Base-by-base conservation (phyloP, 2,113 vertebrate genomes). In the Cariama cristata region DNA sequence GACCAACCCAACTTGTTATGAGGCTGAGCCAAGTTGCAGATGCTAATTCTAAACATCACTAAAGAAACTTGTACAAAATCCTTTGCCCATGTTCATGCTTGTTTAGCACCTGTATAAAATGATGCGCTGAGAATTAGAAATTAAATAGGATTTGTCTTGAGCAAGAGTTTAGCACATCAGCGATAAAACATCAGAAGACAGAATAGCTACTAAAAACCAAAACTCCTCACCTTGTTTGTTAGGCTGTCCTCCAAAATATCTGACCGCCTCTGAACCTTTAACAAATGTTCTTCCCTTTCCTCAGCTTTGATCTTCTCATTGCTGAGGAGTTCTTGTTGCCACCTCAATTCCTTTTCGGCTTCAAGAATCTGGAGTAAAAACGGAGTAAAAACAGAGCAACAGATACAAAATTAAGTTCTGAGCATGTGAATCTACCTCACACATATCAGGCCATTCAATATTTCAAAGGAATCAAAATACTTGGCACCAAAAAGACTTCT, bases 121-220 rank as follows among this genome's bases (percentile, higher is more conserved):
- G 1, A 38, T 1, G 2, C 0, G 0, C 20, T 12, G 20, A 59
- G 14, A 86, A 32, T 33, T 47, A 50, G n/a, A 67, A 81, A 3
- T 21, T 7, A 50, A 47, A 4, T 3, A 28, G 24, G 23, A 18
- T 35, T 82, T 74, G 20, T 66, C 20, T 33, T 52, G 17, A 75
- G 28, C 21, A 62, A 13, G 8, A 15, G 2, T 9, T 73, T 40
- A 28, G 9, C 19, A 53, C 6, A 33, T 32, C 4, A 26, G 33
- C 8, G 11, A 44, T 7, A 56, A 55, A 64, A 68, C 2, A 19
- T 28, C 42, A 38, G 45, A 63, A 62, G 3, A 50, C 9, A 76
- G 4, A 67, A 28, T 0, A 79, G 44, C 12, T 35, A 52, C 20
- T 13, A 16, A 60, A 76, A 17, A 1, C 0, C 18, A 32, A 8